These are phyloP conservation scores for Atherinosoma microstoma DNA, from an alignment of 2,797 vertebrate species.

Conservation along the genomic window DNA sequence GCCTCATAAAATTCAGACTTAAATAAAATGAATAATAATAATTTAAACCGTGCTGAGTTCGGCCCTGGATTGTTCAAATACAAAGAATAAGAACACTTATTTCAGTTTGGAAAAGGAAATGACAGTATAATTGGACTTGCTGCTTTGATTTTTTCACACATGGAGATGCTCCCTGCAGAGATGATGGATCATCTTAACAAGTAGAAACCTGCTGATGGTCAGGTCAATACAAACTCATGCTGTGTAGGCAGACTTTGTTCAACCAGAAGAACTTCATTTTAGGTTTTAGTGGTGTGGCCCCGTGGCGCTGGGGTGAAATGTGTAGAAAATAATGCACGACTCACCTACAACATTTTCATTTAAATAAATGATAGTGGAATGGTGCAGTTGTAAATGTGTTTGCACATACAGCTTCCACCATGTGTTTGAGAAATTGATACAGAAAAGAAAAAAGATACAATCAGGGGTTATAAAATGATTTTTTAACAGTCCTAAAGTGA, in stretches of 20 bases:
- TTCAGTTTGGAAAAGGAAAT: constrained; percentile 29
- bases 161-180: constrained; percentile 33
- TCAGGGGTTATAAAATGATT: no score
- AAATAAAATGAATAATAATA: neutral
- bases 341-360: neutral
- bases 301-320: neutral
- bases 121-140: constrained; percentile 35
- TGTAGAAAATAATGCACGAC: neutral
- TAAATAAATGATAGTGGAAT: neutral
- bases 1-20: neutral
- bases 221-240: constrained; percentile 38
- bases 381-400: neutral
- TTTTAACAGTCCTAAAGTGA: neutral
- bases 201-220: constrained; percentile 5
- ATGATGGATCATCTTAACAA: constrained; percentile 31
- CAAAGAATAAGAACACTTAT: constrained; percentile 8
- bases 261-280: constrained; percentile 23
- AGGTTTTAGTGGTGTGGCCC: neutral
- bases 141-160: constrained; percentile 8
- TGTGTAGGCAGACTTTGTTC: constrained; percentile 29
- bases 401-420: no score
- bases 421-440: neutral
- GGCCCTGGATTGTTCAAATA: neutral
- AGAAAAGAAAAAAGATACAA: neutral
- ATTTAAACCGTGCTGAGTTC: neutral